These are phyloP conservation scores for Planococcus citri DNA, from an alignment of 1,140 invertebrate species.

Conservation along the genomic window DNA sequence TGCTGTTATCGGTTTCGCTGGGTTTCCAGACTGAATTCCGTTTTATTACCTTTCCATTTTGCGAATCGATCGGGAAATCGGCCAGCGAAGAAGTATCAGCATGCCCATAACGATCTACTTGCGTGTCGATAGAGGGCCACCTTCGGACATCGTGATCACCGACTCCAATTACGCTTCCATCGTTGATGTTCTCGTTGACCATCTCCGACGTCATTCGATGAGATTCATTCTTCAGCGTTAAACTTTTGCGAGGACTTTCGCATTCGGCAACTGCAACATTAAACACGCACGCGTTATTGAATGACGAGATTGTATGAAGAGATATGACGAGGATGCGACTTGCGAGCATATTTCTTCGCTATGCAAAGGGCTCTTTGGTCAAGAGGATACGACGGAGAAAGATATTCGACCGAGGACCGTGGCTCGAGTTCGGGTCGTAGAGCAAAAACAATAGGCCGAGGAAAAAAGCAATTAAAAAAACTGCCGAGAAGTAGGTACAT, in stretches of 20 bases:
- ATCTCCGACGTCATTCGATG: background rate
- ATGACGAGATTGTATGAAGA: too few species aligned
- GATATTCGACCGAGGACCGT: too few species aligned
- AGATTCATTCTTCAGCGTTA: background rate
- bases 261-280: background rate
- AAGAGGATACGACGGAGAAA: too few species aligned
- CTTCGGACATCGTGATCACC: constrained; percentile 23
- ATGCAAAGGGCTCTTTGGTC: background rate
- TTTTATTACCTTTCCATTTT: background rate
- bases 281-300: background rate
- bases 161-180: background rate
- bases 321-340: too few species aligned
- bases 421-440: too few species aligned
- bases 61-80: constrained; percentile 22
- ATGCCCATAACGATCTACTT: constrained; percentile 28
- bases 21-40: too few species aligned
- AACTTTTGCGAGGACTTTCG: constrained; percentile 12
- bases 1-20: too few species aligned
- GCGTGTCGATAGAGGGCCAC: constrained; percentile 31
- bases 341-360: too few species aligned
- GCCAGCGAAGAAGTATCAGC: constrained; percentile 30
- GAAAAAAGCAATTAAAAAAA: too few species aligned
- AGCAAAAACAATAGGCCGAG: too few species aligned
- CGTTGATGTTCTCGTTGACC: background rate
- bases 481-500: too few species aligned